Conservation (phyloP, 2,888 invertebrate species). For the Dione juno region DNA sequence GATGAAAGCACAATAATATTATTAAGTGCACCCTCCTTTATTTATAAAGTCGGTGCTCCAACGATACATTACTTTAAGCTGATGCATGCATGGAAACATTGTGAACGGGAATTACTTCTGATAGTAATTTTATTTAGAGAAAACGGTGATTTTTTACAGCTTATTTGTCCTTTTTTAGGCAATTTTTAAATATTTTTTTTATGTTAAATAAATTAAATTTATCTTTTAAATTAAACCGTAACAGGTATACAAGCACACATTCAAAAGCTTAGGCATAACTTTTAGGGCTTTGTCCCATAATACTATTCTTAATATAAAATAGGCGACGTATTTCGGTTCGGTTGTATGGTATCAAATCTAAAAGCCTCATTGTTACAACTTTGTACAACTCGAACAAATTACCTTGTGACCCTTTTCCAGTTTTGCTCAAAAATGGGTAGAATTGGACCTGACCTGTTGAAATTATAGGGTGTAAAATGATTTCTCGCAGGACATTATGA, state of each 20-base stretch:
- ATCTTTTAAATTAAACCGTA: too few relatives aligned
- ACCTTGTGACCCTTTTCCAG: constrained; percentile 32
- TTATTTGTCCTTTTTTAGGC: too few relatives aligned
- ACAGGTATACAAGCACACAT: too few relatives aligned
- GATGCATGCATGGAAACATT: too few relatives aligned
- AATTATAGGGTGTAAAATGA: constrained; percentile 26
- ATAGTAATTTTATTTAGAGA: too few relatives aligned
- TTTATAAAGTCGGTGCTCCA: neutral
- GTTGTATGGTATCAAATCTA: neutral
- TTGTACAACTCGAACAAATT: constrained; percentile 33
- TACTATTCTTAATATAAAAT: neutral
- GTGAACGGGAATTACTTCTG: too few relatives aligned
- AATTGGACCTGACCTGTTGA: constrained; percentile 25
- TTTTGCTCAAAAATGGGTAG: constrained; percentile 31
- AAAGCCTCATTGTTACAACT: constrained; percentile 32
- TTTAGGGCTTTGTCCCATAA: neutral
- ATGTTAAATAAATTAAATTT: too few relatives aligned
- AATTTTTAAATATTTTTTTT: too few relatives aligned
- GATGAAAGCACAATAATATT: constrained; percentile 25
- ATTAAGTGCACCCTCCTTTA: neutral
- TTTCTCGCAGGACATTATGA: constrained; percentile 19
- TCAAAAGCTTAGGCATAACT: too few relatives aligned
- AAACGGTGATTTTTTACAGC: too few relatives aligned
- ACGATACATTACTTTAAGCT: neutral
- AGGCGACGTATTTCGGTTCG: neutral